Base-by-base conservation (phyloP, 2,888 invertebrate species). In the Bombylius major region DNA sequence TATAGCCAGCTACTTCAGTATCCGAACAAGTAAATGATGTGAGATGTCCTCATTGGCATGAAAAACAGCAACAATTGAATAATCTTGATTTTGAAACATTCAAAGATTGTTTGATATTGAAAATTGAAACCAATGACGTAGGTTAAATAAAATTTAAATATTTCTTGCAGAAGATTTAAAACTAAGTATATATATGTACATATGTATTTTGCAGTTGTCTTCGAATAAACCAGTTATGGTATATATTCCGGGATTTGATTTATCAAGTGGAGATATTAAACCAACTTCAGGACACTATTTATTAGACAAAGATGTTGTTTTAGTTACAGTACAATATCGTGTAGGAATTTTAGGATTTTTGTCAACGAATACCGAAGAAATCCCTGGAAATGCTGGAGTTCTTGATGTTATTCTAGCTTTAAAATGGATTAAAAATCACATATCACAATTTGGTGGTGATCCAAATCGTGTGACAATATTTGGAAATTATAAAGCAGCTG, bases 361-460 rank as follows among this genome's bases (percentile, higher is more conserved):
- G 50, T 72, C 73, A 14, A 69, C 76, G n/a, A 69, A 71, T 55
- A 72, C 70, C 42, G 67, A 69, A n/a, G 68, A 66, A 4, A 66
- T 72, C 8, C 70, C 75, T 5, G 77, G 77, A 39, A 77, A 78
- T 61, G 72, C 71, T 61, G 77, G 74, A 4, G 62, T 77, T 33
- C 63, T 73, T 55, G 77, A 77, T 62, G 69, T 71, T 58, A 60
- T 73, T 13, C 57, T 70, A 53, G 76, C 74, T 1, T 62, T 77
- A 39, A 59, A 69, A 55, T 77, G 76, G 76, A 69, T 75, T 3
- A 66, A 69, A 46, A 63, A 69, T 13, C 65, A 76, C 62, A 73
- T 76, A 33, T 56, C 55, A n/a, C 54, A 62, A 52, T 77, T 76
- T 59, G 73, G 75, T 47, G 77, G 77, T 5, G 70, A 76, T 61